phyloP scores from a whole-genome alignment of 1,140 invertebrate genomes.

The Lysiphlebus fabarum region DNA sequence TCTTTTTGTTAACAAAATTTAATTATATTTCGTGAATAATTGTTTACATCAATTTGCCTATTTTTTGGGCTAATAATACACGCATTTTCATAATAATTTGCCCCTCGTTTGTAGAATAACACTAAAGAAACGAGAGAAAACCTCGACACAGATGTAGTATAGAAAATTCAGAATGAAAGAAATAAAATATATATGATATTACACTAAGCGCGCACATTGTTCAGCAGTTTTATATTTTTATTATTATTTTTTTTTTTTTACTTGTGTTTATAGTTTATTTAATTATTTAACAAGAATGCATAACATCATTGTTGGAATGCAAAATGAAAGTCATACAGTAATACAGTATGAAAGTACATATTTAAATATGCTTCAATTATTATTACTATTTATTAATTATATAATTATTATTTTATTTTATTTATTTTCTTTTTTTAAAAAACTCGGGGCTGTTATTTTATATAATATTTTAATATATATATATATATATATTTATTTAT shows the following conservation, averaged over 20 bases:
- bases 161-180: background rate
- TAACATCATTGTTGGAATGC: no score
- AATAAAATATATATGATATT: conserved; percentile 10
- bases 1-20: background rate
- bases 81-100: no score
- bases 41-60: background rate
- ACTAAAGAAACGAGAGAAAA: background rate
- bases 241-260: background rate
- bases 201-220: conserved; percentile 25
- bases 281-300: no score
- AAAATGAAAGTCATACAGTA: conserved; percentile 26
- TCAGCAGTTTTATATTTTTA: conserved; percentile 21
- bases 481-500: no score
- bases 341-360: conserved; percentile 28
- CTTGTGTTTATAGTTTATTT: no score
- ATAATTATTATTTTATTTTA: conserved; percentile 34
- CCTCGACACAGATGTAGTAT: background rate
- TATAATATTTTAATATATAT: background rate
- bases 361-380: no score
- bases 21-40: background rate
- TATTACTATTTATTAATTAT: no score
- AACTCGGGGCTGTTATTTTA: conserved; percentile 39
- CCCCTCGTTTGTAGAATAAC: no score
- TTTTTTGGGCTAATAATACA: background rate
- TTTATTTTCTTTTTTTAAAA: conserved; percentile 38